Percentiles rank a stretch among this genome's conserved stretches.
phyloP scores from a whole-genome alignment of 2,113 vertebrate genomes.

The Phainopepla nitens region DNA sequence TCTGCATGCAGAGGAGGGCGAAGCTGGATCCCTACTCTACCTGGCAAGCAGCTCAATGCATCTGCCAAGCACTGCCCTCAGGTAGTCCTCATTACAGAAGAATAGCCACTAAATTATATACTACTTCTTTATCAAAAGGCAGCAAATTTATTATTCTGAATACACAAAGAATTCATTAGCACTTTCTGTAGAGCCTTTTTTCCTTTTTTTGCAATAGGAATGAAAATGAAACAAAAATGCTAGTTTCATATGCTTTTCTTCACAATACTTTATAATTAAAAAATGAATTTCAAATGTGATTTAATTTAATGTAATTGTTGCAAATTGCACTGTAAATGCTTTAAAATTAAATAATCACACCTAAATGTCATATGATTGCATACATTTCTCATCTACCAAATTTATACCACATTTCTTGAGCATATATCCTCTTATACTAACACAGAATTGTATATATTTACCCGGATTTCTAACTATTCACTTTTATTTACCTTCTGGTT shows the following conservation, averaged over 20 bases:
- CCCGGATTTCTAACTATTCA: not conserved
- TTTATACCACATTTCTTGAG: not conserved
- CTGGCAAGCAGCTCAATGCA: not conserved
- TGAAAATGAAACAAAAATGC: slow-evolving; percentile 1
- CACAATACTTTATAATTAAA: slow-evolving; percentile 1
- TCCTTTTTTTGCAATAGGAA: not conserved
- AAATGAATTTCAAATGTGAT: not conserved
- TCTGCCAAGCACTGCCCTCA: not conserved
- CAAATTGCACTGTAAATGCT: slow-evolving; percentile 22
- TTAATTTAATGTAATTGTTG: not conserved
- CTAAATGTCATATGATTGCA: slow-evolving; percentile 3
- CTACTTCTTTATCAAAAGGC: not conserved
- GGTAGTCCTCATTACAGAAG: not conserved
- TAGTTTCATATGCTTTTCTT: not conserved
- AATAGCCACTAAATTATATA: not conserved
- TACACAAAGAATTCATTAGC: not conserved
- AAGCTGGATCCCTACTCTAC: not conserved
- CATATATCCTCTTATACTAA: not conserved
- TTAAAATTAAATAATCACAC: slow-evolving; percentile 39
- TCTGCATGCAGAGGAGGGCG: not conserved
- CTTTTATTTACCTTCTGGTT: not conserved
- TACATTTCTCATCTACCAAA: not conserved
- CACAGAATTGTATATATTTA: not conserved
- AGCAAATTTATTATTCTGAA: not conserved
- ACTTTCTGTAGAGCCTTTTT: not conserved